Evolutionary conservation across 2,888 invertebrate genomes (phyloP).

Genomic region (Proisotoma minuta): DNA sequence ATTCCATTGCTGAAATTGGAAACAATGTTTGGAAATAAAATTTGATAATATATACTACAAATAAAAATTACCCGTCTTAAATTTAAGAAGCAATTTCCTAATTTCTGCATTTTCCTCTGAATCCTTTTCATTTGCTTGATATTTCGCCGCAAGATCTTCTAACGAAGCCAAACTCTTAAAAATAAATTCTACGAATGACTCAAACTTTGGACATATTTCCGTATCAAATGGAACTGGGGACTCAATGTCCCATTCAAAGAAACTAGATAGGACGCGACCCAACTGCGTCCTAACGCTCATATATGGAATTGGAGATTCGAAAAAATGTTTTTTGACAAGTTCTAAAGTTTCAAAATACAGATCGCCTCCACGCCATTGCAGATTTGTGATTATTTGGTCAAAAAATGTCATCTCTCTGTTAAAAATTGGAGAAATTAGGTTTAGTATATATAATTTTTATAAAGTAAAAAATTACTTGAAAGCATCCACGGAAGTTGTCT

Average conservation of each 20-base stretch:
- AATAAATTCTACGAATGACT: slow-evolving; percentile 32
- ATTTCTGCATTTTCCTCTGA: slow-evolving; percentile 45
- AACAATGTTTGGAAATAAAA: slow-evolving; percentile 7
- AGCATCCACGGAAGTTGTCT: slow-evolving; percentile 45
- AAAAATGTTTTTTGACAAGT: slow-evolving; percentile 43
- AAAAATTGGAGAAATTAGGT: slow-evolving; percentile 3
- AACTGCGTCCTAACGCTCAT: slow-evolving; percentile 45
- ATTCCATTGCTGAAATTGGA: slow-evolving; percentile 40
- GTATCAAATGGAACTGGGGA: slow-evolving; percentile 32
- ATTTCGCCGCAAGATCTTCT: slow-evolving; percentile 40
- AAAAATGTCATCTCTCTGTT: slow-evolving; percentile 46
- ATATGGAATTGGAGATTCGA: slow-evolving; percentile 46
- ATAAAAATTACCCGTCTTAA: slow-evolving; percentile 42
- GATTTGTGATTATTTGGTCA: slow-evolving; percentile 35
- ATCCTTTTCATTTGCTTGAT: slow-evolving; percentile 40
- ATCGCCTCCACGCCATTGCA: slow-evolving; percentile 46
- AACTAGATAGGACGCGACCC: slow-evolving; percentile 49
- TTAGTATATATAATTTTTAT: too few relatives aligned
- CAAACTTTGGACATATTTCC: slow-evolving; percentile 34
- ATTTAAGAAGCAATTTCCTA: slow-evolving; percentile 43
- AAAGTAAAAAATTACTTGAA: slow-evolving; percentile 41
- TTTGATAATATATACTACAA: neutral
- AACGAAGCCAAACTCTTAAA: slow-evolving; percentile 31
- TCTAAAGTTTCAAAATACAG: slow-evolving; percentile 39
- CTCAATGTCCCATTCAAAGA: slow-evolving; percentile 50